Conservation (phyloP, 2,113 vertebrate genomes). For the Eclectus roratus region DNA sequence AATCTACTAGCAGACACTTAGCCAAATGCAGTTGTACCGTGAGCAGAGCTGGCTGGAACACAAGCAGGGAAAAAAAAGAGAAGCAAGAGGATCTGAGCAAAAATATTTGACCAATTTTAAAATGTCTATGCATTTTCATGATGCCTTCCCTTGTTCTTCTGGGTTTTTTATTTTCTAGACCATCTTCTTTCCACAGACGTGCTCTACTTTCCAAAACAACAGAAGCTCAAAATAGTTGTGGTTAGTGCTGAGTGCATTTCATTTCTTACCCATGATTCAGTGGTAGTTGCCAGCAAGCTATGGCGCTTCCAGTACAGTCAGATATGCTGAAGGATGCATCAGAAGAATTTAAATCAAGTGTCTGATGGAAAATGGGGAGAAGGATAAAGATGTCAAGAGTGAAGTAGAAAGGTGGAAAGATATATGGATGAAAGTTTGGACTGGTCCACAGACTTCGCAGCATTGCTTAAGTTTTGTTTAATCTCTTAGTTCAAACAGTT, state of each 20-base stretch:
- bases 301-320: not conserved
- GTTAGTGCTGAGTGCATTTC: rapidly evolving
- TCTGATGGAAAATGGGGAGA: not conserved
- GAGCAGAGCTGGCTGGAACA: slow-evolving; percentile 25
- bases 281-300: not conserved
- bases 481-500: not conserved
- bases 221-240: not conserved
- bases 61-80: not conserved
- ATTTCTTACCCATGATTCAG: not conserved
- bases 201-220: not conserved
- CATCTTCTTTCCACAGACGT: not conserved
- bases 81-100: not conserved
- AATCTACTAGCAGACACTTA: not conserved
- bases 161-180: not conserved
- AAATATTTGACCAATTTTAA: not conserved
- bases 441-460: not conserved
- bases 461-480: not conserved
- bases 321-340: not conserved
- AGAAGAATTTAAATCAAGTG: not conserved
- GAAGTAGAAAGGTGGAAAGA: not conserved
- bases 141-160: not conserved
- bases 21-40: slow-evolving; percentile 31
- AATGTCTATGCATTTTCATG: not conserved
- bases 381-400: not conserved
- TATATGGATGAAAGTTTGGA: not conserved